Evolutionary conservation across 2,797 vertebrate species (phyloP).

Genomic region (Chaetodon trifasciatus): DNA sequence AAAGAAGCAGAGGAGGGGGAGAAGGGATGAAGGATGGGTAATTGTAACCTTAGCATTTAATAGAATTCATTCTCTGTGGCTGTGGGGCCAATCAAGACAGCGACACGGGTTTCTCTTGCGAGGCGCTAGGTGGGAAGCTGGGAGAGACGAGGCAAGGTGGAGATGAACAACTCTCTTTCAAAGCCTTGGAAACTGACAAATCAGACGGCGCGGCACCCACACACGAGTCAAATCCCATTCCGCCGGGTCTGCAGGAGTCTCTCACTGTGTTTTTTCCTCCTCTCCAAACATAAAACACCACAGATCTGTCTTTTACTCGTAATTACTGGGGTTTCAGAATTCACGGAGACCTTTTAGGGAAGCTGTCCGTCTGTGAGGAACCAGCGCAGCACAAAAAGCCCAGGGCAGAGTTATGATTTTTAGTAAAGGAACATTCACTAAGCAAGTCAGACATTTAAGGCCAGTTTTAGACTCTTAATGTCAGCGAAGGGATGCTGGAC

Average conservation of each 20-base stretch:
- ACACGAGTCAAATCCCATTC: constrained; percentile 67
- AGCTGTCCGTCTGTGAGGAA: constrained; percentile 20
- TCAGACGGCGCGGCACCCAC: constrained; percentile 54
- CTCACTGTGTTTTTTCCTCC: constrained; percentile 33
- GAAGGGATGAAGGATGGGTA: constrained; percentile 71
- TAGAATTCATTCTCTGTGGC: constrained; percentile 63
- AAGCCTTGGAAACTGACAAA: constrained; percentile 61
- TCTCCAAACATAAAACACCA: constrained; percentile 52
- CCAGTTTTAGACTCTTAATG: constrained; percentile 56
- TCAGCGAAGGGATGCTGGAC: constrained; percentile 24
- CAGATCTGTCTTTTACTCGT: constrained; percentile 37
- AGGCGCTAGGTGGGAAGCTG: constrained; percentile 36
- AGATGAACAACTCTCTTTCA: constrained; percentile 67
- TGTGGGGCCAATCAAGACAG: constrained; percentile 64
- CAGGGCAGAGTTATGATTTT: constrained; percentile 51
- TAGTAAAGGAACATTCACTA: constrained; percentile 44
- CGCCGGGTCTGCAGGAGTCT: constrained; percentile 48
- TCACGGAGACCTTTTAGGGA: constrained; percentile 58
- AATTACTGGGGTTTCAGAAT: constrained; percentile 49
- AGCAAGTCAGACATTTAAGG: constrained; percentile 57
- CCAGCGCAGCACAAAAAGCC: constrained; percentile 36
- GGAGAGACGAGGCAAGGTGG: constrained; percentile 41
- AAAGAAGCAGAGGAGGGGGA: background rate
- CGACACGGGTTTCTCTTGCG: constrained; percentile 48
- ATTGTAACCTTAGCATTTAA: constrained; percentile 78